Percentiles rank a stretch among this genome's conserved stretches.
Evolutionary conservation across 2,888 invertebrate species (phyloP).

Genomic region (Amorpha juglandis): DNA sequence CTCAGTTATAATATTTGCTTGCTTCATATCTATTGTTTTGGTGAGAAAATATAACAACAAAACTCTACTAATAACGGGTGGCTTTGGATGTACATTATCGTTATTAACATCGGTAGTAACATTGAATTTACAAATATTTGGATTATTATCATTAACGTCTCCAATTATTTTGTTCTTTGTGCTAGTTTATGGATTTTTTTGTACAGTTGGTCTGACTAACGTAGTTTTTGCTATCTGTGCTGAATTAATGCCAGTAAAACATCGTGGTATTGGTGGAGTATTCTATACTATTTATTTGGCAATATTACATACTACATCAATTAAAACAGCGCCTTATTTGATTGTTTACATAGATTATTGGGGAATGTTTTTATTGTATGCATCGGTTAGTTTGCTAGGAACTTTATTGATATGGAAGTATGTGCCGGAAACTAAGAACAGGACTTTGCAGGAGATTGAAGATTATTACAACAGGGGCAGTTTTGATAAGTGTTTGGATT

Average conservation of each 20-base stretch:
- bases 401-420: constrained; percentile 34
- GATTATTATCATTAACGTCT: constrained; percentile 33
- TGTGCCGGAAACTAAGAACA: constrained; percentile 38
- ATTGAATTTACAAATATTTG: constrained; percentile 31
- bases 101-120: constrained; percentile 28
- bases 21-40: constrained; percentile 28
- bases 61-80: constrained; percentile 32
- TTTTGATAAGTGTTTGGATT: not conserved
- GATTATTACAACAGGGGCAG: constrained; percentile 33
- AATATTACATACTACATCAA: constrained; percentile 31
- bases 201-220: constrained; percentile 32
- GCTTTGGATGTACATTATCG: constrained; percentile 29
- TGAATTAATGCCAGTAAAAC: constrained; percentile 40
- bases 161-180: constrained; percentile 33
- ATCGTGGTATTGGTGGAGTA: constrained; percentile 38
- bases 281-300: constrained; percentile 36
- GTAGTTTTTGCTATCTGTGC: constrained; percentile 33
- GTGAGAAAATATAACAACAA: constrained; percentile 37
- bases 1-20: constrained; percentile 30
- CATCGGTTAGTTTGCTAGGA: constrained; percentile 31
- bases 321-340: constrained; percentile 38
- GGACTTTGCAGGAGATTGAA: constrained; percentile 38
- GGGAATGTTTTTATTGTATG: constrained; percentile 37
- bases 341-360: constrained; percentile 34
- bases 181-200: constrained; percentile 32